phyloP scores from a whole-genome alignment of 2,888 invertebrate species.

The Helleia helle region DNA sequence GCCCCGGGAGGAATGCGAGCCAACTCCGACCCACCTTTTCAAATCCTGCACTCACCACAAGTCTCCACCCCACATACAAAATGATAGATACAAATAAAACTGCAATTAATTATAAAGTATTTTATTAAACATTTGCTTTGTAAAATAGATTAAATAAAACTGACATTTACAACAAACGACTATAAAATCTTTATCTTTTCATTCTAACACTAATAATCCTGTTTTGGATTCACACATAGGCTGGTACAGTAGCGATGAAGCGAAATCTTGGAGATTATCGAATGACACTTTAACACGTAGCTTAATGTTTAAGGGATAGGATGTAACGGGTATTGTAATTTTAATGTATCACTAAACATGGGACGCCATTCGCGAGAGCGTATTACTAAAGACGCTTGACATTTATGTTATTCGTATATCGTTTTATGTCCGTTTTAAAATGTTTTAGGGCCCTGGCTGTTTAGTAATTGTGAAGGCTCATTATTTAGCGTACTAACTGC shows the following conservation, averaged over 20 bases:
- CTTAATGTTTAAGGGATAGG: constrained; percentile 32
- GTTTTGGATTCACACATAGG: constrained; percentile 39
- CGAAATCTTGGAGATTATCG: constrained; percentile 30
- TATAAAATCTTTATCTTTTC: constrained; percentile 64
- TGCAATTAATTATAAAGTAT: constrained; percentile 59
- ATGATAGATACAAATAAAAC: constrained; percentile 30
- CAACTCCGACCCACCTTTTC: too few relatives aligned
- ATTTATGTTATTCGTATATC: too few relatives aligned
- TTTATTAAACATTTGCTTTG: constrained; percentile 72
- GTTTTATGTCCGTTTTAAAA: constrained; percentile 19
- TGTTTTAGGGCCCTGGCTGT: neutral
- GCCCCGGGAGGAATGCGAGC: constrained; percentile 39
- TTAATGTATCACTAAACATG: neutral
- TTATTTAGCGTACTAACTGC: neutral
- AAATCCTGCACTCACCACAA: too few relatives aligned
- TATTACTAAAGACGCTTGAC: neutral
- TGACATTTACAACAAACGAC: constrained; percentile 73
- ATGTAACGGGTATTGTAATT: neutral
- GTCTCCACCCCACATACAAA: too few relatives aligned
- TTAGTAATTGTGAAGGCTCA: neutral
- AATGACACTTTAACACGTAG: constrained; percentile 51
- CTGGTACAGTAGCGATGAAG: neutral
- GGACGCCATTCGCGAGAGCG: too few relatives aligned
- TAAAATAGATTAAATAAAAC: constrained; percentile 73
- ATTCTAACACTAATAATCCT: constrained; percentile 55